A percentile compares a stretch with the other conserved stretches of the same genome.
phyloP scores from a whole-genome alignment of 2,888 invertebrate species.

The Aspidapion aeneum region DNA sequence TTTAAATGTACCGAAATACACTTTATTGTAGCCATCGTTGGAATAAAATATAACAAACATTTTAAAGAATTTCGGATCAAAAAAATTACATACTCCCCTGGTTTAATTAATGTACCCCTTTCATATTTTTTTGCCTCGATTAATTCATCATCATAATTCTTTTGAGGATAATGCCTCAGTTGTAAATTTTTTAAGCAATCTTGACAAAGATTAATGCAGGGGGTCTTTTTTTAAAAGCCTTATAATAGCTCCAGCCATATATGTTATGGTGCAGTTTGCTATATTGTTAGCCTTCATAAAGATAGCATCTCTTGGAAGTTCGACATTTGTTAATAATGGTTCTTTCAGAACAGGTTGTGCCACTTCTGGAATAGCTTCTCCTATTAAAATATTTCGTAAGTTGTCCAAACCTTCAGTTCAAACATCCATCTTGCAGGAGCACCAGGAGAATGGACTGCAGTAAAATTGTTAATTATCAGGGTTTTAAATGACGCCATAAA shows the following conservation, averaged over 20 bases:
- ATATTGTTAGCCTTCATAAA: neutral
- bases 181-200: neutral
- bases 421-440: constrained; percentile 17
- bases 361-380: neutral
- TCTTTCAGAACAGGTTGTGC: too few species aligned
- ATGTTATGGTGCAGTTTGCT: neutral
- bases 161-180: neutral
- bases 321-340: too few species aligned
- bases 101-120: neutral
- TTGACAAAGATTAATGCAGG: neutral
- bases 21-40: neutral
- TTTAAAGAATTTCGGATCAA: neutral
- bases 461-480: constrained; percentile 18
- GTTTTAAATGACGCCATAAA: constrained; percentile 20
- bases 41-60: constrained; percentile 7
- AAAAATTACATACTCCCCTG: constrained; percentile 5
- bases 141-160: neutral
- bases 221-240: neutral
- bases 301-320: neutral
- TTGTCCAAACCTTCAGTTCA: constrained; percentile 15
- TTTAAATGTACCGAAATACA: neutral
- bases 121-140: neutral
- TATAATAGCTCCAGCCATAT: constrained; percentile 1
- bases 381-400: constrained; percentile 18
- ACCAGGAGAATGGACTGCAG: constrained; percentile 15